Base-by-base conservation (phyloP, 2,888 invertebrate genomes). In the Noctua comes region DNA sequence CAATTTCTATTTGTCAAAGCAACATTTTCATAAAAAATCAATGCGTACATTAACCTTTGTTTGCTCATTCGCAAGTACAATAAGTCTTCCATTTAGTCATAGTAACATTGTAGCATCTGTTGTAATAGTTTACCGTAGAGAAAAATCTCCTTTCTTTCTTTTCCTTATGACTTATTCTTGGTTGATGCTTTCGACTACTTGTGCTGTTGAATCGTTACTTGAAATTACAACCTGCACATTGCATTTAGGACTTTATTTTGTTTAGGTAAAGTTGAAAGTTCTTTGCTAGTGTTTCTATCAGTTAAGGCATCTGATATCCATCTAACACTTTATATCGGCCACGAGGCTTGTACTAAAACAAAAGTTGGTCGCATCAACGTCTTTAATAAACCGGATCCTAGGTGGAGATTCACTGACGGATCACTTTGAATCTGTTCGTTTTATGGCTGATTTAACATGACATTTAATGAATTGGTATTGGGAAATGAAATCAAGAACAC, bases 281-380 rank as follows among this genome's bases (percentile, higher is more conserved):
- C 48, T 27, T 27, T 76, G 51, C 0, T 24, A 1, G 31, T 48
- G 1, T 8, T 27, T 66, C 40, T 64, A 82, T 59, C 36, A 85
- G 80, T 84, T 82, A 82, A 75, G 85, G 73, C 79, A 74, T 86
- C 79, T 86, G 76, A 86, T 78, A 78, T 68, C 51, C 76, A 86
- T 82, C 73, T 83, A 80, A 84, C 51, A 83, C 79, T 86, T 90
- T 92, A 92, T 92, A 93, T 92, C 91, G 91, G 93, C 91, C 91
- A 94, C 88, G 90, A 92, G 90, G 89, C 89, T 90, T 86, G 88
- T 90, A 90, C 91, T 93, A 90, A 93, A 93, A 94, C 93, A 94
- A 94, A 94, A 94, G 95, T 94, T 94, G 94, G 93, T 90, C 94
- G 91, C 89, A 85, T 92, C 90, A 92, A 91, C 92, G 92, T 94